Evolutionary conservation across 1,140 invertebrate species (phyloP).

Genomic region (Musca vetustissima): DNA sequence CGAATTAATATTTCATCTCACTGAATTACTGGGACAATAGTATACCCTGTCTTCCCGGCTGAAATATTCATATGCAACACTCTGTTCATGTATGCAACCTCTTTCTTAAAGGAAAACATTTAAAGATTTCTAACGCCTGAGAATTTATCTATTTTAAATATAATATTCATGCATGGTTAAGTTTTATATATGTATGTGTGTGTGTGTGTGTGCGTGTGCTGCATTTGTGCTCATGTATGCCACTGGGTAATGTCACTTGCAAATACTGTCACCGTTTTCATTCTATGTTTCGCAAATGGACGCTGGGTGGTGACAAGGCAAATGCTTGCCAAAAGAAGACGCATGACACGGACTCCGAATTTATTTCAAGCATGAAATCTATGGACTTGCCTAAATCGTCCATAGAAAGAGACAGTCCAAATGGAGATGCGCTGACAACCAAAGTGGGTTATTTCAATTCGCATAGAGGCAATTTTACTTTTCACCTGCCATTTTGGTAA

Average conservation of each 20-base stretch:
- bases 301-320: not conserved
- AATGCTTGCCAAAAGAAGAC: not conserved
- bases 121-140: too few species aligned
- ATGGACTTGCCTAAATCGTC: not conserved
- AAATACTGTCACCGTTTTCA: not conserved
- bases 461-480: slow-evolving; percentile 10
- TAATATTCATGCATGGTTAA: too few species aligned
- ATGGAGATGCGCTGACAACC: not conserved
- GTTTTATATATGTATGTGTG: too few species aligned
- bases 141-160: too few species aligned
- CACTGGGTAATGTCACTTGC: slow-evolving; percentile 8
- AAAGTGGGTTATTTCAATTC: slow-evolving; percentile 16
- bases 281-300: not conserved
- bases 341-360: not conserved
- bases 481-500: not conserved
- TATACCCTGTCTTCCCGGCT: too few species aligned
- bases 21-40: too few species aligned
- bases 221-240: not conserved
- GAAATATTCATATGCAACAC: too few species aligned
- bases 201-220: not conserved
- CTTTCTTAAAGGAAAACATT: too few species aligned
- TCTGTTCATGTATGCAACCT: too few species aligned
- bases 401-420: too few species aligned
- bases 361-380: slow-evolving; percentile 1
- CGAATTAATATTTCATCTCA: too few species aligned